Conservation (phyloP, 2,888 invertebrate genomes). For the Branchipolynoe longqiensis region DNA sequence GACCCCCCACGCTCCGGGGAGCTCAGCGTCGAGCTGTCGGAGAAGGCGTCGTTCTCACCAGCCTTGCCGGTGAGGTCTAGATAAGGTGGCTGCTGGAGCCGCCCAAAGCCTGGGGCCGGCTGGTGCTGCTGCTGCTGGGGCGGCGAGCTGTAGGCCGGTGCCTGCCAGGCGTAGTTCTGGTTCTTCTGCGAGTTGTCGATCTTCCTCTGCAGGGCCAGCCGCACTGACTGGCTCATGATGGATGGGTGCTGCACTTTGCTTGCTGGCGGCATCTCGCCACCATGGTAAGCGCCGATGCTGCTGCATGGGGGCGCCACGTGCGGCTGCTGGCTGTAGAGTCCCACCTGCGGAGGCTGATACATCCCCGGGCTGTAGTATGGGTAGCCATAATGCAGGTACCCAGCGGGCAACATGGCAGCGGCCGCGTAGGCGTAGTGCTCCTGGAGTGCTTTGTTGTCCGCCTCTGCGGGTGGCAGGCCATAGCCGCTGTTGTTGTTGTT, state of each 20-base stretch:
- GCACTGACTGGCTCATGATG: conserved; percentile 8
- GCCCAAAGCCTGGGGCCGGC: not conserved
- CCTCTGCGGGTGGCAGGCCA: too few relatives aligned
- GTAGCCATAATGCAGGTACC: conserved; percentile 29
- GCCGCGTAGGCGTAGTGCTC: conserved; percentile 26
- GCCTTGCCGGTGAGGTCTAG: not conserved
- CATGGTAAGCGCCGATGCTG: not conserved
- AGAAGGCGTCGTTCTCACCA: not conserved
- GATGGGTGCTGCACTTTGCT: not conserved
- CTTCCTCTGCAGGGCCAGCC: conserved; percentile 28
- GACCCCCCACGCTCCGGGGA: conserved; percentile 9
- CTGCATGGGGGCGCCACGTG: not conserved
- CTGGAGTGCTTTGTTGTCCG: not conserved
- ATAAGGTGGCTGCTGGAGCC: not conserved
- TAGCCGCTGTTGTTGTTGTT: not conserved
- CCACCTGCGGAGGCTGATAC: conserved; percentile 24
- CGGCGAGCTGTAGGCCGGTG: not conserved
- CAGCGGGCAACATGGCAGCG: conserved; percentile 11
- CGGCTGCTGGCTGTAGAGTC: conserved; percentile 17
- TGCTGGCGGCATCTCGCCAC: not conserved
- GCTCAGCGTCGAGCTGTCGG: conserved; percentile 13
- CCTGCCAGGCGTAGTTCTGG: not conserved
- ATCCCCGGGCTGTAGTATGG: conserved; percentile 6
- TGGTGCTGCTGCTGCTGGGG: not conserved
- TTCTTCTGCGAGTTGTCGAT: not conserved